Evolutionary conservation across 2,113 vertebrate species (phyloP).

Genomic region (Reinhardtius hippoglossoides): DNA sequence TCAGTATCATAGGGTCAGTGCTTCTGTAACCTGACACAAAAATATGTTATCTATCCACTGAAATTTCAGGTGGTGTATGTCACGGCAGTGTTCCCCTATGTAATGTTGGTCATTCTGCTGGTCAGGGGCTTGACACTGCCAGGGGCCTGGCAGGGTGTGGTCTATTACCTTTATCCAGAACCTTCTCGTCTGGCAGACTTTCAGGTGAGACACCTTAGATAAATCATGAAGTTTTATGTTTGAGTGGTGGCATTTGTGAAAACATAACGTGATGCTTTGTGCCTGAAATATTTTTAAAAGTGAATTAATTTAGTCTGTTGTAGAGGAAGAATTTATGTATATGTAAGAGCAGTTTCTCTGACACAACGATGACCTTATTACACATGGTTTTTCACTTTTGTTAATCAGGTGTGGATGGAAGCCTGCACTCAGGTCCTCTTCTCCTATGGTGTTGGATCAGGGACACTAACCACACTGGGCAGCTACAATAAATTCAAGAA

Average conservation of each 20-base stretch:
- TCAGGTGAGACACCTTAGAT: constrained; percentile 24
- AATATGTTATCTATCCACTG: background rate
- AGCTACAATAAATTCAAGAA: constrained; percentile 59
- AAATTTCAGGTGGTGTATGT: constrained; percentile 57
- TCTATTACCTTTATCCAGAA: constrained; percentile 59
- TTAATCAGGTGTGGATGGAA: constrained; percentile 53
- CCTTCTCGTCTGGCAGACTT: constrained; percentile 38
- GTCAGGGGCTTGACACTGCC: constrained; percentile 56
- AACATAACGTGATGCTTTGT: background rate
- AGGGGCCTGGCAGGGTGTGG: constrained; percentile 53
- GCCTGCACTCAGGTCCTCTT: constrained; percentile 57
- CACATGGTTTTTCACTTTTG: background rate
- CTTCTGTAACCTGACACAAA: background rate
- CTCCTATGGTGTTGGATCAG: constrained; percentile 47
- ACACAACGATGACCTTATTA: background rate
- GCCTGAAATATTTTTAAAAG: background rate
- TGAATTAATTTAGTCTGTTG: background rate
- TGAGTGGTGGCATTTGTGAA: background rate
- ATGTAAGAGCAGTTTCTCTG: background rate
- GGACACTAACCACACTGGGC: constrained; percentile 37
- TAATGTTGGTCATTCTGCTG: constrained; percentile 48
- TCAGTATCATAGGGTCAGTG: background rate
- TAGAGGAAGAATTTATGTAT: background rate
- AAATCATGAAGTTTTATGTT: background rate
- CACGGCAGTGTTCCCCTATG: constrained; percentile 54